These are phyloP conservation scores for Tipula unca DNA, from an alignment of 2,888 invertebrate species.

Conservation along the genomic window DNA sequence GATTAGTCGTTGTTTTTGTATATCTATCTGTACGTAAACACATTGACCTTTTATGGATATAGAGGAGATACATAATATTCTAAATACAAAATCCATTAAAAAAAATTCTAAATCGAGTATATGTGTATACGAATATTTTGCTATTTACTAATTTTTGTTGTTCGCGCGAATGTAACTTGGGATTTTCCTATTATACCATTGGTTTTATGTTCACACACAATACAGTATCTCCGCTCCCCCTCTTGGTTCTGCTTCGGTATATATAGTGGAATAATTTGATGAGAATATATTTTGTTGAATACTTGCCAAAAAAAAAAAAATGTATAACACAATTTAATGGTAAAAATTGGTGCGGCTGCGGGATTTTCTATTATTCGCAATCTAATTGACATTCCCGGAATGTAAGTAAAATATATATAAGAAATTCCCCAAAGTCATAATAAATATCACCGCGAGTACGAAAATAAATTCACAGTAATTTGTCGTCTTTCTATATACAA, in stretches of 20 bases:
- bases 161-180: not conserved
- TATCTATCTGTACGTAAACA: not conserved
- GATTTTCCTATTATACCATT: not conserved
- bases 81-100: not conserved
- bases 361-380: not conserved
- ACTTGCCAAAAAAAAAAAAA: not conserved
- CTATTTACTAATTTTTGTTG: not conserved
- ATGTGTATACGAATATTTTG: not conserved
- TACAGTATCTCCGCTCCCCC: not conserved
- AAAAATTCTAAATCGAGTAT: not conserved
- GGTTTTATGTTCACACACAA: not conserved
- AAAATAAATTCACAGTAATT: not conserved
- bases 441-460: too few species aligned
- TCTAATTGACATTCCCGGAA: not conserved
- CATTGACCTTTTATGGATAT: not conserved
- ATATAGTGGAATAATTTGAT: not conserved
- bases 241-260: not conserved
- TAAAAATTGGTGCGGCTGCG: not conserved
- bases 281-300: not conserved
- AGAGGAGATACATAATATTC: not conserved
- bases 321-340: not conserved
- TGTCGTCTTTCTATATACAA: not conserved
- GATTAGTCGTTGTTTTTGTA: not conserved
- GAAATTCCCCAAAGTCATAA: not conserved
- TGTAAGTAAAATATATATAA: not conserved